phyloP scores from a whole-genome alignment of 1,140 invertebrate genomes.

The Sarcophaga peregrina region DNA sequence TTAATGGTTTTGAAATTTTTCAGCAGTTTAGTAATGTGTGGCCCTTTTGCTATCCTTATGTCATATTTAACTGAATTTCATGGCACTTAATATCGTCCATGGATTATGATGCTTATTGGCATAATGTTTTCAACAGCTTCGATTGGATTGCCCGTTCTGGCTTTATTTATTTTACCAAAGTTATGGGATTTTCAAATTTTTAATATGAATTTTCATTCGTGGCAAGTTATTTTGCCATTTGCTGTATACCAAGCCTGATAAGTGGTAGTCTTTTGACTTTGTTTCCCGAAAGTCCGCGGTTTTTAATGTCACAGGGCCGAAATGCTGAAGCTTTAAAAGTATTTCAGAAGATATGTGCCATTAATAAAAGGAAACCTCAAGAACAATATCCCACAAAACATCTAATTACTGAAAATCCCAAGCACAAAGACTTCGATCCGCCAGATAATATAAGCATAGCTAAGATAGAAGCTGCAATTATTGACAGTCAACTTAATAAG shows the following conservation, averaged over 20 bases:
- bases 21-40: slow-evolving; percentile 80
- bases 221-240: slow-evolving; percentile 78
- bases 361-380: slow-evolving; percentile 70
- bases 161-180: slow-evolving; percentile 69
- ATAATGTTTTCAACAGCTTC: slow-evolving; percentile 73
- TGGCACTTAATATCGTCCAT: slow-evolving; percentile 71
- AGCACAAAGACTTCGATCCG: slow-evolving; percentile 9
- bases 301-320: slow-evolving; percentile 76
- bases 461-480: slow-evolving; percentile 54
- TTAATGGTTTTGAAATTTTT: slow-evolving; percentile 79
- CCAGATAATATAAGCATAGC: slow-evolving; percentile 50
- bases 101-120: slow-evolving; percentile 73
- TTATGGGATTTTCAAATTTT: slow-evolving; percentile 51
- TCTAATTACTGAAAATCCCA: background rate
- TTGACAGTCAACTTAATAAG: background rate
- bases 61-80: slow-evolving; percentile 79
- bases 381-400: slow-evolving; percentile 69
- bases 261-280: slow-evolving; percentile 73
- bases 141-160: slow-evolving; percentile 69
- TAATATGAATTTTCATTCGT: slow-evolving; percentile 70
- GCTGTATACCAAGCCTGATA: slow-evolving; percentile 74
- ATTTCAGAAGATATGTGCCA: slow-evolving; percentile 44
- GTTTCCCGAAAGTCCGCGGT: slow-evolving; percentile 85
- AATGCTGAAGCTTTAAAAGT: slow-evolving; percentile 71
- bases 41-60: slow-evolving; percentile 77